phyloP scores from a whole-genome alignment of 2,797 vertebrate species.

The Typhlichthys subterraneus region DNA sequence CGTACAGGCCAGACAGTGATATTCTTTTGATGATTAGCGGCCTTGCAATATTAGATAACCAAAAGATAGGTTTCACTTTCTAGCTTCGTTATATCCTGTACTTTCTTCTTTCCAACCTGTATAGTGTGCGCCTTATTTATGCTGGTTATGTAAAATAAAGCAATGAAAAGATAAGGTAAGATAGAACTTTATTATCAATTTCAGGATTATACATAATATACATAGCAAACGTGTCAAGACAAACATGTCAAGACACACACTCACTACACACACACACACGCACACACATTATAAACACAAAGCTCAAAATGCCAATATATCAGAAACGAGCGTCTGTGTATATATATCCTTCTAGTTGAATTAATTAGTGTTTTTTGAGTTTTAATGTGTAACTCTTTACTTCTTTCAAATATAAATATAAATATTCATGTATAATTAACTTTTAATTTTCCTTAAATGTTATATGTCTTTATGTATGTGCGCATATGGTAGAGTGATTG shows the following conservation, averaged over 20 bases:
- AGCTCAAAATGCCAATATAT: no score
- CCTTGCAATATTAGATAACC: constrained; percentile 46
- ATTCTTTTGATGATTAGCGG: constrained; percentile 36
- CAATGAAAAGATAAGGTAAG: neutral
- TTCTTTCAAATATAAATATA: neutral
- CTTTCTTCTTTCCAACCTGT: neutral
- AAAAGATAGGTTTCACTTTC: constrained; percentile 25
- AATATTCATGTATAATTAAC: neutral
- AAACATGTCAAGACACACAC: no score
- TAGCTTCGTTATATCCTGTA: no score
- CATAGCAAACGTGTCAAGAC: no score
- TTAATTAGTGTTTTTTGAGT: no score
- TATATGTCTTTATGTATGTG: constrained; percentile 6
- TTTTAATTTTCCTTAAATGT: neutral
- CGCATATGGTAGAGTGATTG: neutral
- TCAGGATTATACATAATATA: no score
- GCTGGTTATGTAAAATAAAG: constrained; percentile 8
- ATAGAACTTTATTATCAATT: no score
- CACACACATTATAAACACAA: no score
- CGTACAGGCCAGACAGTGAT: constrained; percentile 42
- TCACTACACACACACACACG: no score
- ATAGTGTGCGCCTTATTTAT: neutral
- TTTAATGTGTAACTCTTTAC: neutral
- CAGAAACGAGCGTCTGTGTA: no score
- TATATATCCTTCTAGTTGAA: no score